These are phyloP conservation scores for Bhutanitis thaidina DNA, from an alignment of 2,888 invertebrate species.

Conservation along the genomic window DNA sequence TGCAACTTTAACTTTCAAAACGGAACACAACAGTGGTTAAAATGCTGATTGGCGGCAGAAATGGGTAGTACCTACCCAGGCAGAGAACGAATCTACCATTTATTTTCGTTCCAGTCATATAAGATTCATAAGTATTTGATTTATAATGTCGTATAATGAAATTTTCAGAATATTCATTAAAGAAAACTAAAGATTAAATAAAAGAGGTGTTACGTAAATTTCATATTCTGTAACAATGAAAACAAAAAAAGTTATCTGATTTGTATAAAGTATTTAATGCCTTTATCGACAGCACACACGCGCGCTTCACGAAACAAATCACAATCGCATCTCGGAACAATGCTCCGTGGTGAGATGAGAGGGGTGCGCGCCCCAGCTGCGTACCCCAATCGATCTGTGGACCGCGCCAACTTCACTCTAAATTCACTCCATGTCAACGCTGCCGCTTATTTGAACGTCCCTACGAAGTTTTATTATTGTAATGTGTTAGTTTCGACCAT, in stretches of 20 bases:
- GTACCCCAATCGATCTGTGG: conserved; percentile 73
- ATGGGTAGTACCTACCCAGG: too few relatives aligned
- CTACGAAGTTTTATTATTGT: conserved; percentile 33
- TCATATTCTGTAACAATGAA: too few relatives aligned
- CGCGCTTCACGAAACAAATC: conserved; percentile 55
- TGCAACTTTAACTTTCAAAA: too few relatives aligned
- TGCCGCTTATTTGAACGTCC: conserved; percentile 48
- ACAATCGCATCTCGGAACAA: conserved; percentile 68
- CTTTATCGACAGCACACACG: conserved; percentile 41
- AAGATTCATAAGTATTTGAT: too few relatives aligned
- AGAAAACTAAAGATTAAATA: too few relatives aligned
- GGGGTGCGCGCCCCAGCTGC: conserved; percentile 79
- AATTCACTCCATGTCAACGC: conserved; percentile 62
- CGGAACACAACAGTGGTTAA: too few relatives aligned
- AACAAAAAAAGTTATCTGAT: conserved; percentile 4
- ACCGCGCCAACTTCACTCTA: conserved; percentile 52
- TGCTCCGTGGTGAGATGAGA: conserved; percentile 61
- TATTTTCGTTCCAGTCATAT: too few relatives aligned
- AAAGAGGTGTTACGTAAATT: too few relatives aligned
- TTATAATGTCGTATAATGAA: too few relatives aligned
- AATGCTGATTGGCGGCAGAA: too few relatives aligned
- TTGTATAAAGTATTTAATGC: conserved; percentile 31
- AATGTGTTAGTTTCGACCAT: conserved; percentile 56
- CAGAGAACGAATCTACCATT: too few relatives aligned
- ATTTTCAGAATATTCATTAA: too few relatives aligned